Evolutionary conservation across 2,113 vertebrate genomes (phyloP).

Genomic region (Lagopus muta): DNA sequence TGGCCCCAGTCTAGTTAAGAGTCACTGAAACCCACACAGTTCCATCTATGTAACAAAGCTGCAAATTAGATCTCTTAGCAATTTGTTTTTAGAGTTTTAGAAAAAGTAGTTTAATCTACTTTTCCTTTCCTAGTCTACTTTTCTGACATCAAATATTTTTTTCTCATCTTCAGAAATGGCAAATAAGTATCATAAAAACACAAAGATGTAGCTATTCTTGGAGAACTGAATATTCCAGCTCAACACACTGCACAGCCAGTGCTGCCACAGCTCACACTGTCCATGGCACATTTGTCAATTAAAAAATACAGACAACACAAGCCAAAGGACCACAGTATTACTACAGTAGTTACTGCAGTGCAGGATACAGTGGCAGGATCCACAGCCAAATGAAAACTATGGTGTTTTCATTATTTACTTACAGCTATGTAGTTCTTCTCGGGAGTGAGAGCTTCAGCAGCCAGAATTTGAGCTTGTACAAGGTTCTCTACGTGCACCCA

Average conservation of each 20-base stretch:
- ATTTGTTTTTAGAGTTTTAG: neutral
- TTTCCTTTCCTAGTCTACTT: neutral
- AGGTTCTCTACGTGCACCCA: conserved; percentile 94
- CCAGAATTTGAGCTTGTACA: conserved; percentile 87
- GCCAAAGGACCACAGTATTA: neutral
- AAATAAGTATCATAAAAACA: neutral
- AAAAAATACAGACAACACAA: neutral
- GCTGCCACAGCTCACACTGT: neutral
- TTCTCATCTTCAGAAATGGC: neutral
- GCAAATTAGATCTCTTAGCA: neutral
- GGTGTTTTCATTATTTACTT: conserved; percentile 65
- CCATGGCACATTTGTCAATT: neutral
- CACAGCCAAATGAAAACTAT: neutral
- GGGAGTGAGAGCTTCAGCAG: conserved; percentile 84
- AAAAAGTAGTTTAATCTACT: neutral
- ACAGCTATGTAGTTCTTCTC: conserved; percentile 86
- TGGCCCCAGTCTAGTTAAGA: neutral
- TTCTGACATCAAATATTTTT: neutral
- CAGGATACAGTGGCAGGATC: neutral
- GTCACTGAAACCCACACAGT: neutral
- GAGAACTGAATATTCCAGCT: neutral
- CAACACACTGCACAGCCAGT: neutral
- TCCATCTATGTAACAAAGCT: neutral
- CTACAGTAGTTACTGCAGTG: neutral
- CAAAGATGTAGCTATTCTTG: neutral